Evolutionary conservation across 2,888 invertebrate genomes (phyloP), one percentile per base, ranked within the genome.

Genomic region (Halictus quadricinctus): DNA sequence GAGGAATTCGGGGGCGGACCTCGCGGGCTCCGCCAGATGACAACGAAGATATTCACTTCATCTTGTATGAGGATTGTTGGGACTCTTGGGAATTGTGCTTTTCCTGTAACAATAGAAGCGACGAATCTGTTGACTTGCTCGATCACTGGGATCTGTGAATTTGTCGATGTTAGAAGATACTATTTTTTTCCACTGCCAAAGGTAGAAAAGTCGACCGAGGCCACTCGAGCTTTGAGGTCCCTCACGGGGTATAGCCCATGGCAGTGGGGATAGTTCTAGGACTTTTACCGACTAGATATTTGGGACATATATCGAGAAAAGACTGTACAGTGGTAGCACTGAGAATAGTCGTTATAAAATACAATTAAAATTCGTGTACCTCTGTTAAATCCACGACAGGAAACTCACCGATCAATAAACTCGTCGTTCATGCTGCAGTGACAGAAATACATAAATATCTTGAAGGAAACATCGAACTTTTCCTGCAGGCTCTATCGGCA

Each of bases 401-500:
- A 15, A 60, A 36, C 60, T 13, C 60, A 73, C 8, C 43, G 58
- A 79, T 72, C 72, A 75, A 87, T 87, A 79, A 84, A 84, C 80
- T 72, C 69, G 84, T 79, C 72, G 84, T 79, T 77, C n/a, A 36
- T 60, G 73, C 75, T 54, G 79, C 21, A 48, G 81, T 81, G 81
- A 77, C 84, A 88, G 85, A 86, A 84, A 54, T 58, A 25, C 81
- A 72, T 86, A 88, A 89, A 84, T 81, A 87, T 41, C 70, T 12
- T n/a, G 48, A 66, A 48, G 78, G 69, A 81, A 84, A 89, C 80
- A 83, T 84, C 89, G 89, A 89, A 89, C 85, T 89, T 88, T 86
- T 50, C 88, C 81, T 60, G 73, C 69, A 25, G 88, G 86, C 84
- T 78, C 81, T 84, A 75, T 84, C 83, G 89, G 80, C 82, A 79